Evolutionary conservation across 1,140 invertebrate genomes (phyloP).

Genomic region (Bombus pyrosoma): DNA sequence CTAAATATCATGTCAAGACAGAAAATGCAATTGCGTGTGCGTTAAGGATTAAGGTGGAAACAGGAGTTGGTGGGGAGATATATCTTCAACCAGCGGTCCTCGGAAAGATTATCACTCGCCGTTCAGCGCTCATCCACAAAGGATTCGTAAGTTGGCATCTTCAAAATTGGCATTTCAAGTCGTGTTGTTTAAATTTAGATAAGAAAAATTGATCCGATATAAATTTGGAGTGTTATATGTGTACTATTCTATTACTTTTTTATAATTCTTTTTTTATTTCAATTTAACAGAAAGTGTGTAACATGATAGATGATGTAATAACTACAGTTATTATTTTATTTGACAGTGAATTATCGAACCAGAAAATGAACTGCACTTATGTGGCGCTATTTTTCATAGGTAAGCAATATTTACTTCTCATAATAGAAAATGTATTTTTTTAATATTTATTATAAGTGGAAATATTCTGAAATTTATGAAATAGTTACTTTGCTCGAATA

Average conservation of each 20-base stretch:
- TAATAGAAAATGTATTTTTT: background rate
- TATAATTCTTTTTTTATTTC: background rate
- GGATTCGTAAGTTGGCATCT: conserved; percentile 44
- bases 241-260: background rate
- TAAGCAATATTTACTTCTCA: conserved; percentile 32
- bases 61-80: conserved; percentile 55
- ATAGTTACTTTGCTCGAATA: background rate
- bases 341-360: background rate
- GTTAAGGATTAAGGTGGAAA: conserved; percentile 43
- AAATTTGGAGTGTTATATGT: background rate
- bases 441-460: background rate
- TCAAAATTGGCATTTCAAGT: background rate
- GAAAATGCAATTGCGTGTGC: conserved; percentile 53
- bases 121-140: conserved; percentile 40
- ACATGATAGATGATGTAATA: no score
- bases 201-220: background rate
- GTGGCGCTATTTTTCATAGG: conserved; percentile 62
- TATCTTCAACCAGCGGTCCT: conserved; percentile 52
- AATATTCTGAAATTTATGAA: background rate
- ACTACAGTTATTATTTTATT: background rate
- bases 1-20: conserved; percentile 1
- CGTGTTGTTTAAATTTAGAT: background rate
- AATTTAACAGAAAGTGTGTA: background rate
- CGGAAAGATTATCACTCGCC: conserved; percentile 61
- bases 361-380: conserved; percentile 60